Conservation (phyloP, 2,888 invertebrate genomes). For the Notodonta ziczac region DNA sequence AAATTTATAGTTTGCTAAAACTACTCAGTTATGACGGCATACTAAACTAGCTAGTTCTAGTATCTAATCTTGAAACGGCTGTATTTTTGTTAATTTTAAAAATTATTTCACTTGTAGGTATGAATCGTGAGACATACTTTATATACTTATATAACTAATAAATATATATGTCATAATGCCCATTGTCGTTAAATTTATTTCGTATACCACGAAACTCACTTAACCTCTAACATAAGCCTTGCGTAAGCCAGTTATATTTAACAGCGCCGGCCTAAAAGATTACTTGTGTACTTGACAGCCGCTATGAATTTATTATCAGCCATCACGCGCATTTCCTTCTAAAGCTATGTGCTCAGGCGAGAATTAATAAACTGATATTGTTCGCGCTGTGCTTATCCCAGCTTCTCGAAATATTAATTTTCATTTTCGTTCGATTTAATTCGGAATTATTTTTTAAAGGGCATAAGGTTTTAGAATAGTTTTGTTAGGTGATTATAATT, state of each 20-base stretch:
- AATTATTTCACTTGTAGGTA: no score
- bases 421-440: background rate
- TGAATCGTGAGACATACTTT: no score
- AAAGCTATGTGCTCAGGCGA: slow-evolving; percentile 35
- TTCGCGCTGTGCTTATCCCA: slow-evolving; percentile 17
- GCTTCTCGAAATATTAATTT: background rate
- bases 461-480: no score
- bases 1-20: no score
- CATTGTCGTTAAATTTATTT: slow-evolving; percentile 2
- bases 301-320: slow-evolving; percentile 50
- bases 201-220: slow-evolving; percentile 34
- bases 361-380: slow-evolving; percentile 40
- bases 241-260: slow-evolving; percentile 36
- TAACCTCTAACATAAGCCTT: slow-evolving; percentile 26
- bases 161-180: no score
- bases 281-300: slow-evolving; percentile 47
- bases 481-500: no score
- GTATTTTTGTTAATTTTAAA: no score
- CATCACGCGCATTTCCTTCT: slow-evolving; percentile 41
- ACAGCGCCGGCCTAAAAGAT: slow-evolving; percentile 44
- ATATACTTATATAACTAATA: no score
- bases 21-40: no score
- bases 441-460: background rate
- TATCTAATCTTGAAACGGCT: no score
- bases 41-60: no score